Conservation (phyloP, 1,140 invertebrate genomes). For the Drosophila pseudoobscura region DNA sequence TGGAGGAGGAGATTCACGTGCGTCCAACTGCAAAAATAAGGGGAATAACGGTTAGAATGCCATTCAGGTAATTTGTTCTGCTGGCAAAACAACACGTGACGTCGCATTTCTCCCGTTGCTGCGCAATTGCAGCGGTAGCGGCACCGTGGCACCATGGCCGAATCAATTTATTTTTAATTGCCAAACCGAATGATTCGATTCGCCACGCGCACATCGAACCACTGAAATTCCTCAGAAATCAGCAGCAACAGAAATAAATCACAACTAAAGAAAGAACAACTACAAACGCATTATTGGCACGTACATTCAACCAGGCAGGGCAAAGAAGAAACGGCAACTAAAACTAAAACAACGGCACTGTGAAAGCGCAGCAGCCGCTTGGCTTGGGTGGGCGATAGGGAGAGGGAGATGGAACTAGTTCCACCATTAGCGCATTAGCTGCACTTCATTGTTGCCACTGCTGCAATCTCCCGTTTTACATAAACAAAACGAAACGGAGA, state of each 20-base stretch:
- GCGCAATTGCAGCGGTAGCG: too few relatives aligned
- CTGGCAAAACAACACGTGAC: conserved; percentile 33
- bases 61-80: conserved; percentile 4
- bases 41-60: not conserved
- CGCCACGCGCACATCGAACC: conserved; percentile 31
- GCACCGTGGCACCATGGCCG: conserved; percentile 6
- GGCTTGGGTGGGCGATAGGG: not conserved
- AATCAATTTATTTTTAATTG: conserved; percentile 55
- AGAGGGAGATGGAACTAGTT: conserved; percentile 29
- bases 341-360: conserved; percentile 20
- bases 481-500: conserved; percentile 22
- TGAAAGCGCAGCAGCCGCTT: not conserved
- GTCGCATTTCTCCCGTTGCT: not conserved
- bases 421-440: conserved; percentile 9
- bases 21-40: conserved; percentile 8
- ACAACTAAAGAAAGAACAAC: not conserved
- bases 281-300: too few relatives aligned
- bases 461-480: conserved; percentile 18
- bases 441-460: too few relatives aligned
- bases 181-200: conserved; percentile 29
- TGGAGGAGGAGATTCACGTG: not conserved
- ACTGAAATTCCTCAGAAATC: conserved; percentile 21
- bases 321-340: conserved; percentile 13
- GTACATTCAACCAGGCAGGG: not conserved
- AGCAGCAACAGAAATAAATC: conserved; percentile 5